These are phyloP conservation scores for Gortyna flavago DNA, from an alignment of 2,888 invertebrate genomes.

Conservation along the genomic window DNA sequence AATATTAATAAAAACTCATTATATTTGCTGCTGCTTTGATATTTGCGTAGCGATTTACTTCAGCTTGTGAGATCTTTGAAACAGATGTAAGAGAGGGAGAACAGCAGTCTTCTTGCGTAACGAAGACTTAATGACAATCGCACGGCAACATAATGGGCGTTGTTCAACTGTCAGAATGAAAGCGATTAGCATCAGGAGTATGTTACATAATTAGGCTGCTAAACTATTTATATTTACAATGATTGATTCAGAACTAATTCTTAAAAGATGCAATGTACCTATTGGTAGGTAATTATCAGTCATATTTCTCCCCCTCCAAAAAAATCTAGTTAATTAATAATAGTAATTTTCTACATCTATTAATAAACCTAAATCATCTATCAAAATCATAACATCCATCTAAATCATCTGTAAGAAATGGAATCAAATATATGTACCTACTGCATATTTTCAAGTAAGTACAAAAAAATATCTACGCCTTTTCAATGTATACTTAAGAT, in stretches of 20 bases:
- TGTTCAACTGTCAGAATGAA: background rate
- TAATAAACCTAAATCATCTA: constrained; percentile 54
- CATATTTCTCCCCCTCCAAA: constrained; percentile 46
- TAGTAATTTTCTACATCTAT: constrained; percentile 59
- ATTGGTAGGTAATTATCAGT: constrained; percentile 1
- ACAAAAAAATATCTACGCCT: constrained; percentile 53
- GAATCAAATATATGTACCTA: constrained; percentile 36
- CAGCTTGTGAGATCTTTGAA: constrained; percentile 36
- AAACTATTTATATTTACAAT: constrained; percentile 7
- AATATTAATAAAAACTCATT: constrained; percentile 19
- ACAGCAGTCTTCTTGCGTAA: background rate
- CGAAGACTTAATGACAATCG: background rate
- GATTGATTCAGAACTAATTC: background rate
- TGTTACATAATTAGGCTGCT: constrained; percentile 4
- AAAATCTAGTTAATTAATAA: constrained; percentile 42
- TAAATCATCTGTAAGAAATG: constrained; percentile 42
- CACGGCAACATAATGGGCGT: background rate
- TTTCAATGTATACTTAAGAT: constrained; percentile 34
- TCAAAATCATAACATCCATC: no score
- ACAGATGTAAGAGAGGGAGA: constrained; percentile 44
- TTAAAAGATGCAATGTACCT: background rate
- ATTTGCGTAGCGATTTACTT: constrained; percentile 41
- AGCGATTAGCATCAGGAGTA: background rate
- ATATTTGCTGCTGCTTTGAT: constrained; percentile 25
- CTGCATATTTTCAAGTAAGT: constrained; percentile 40